phyloP scores from a whole-genome alignment of 2,797 vertebrate genomes.

The Oreochromis mossambicus region DNA sequence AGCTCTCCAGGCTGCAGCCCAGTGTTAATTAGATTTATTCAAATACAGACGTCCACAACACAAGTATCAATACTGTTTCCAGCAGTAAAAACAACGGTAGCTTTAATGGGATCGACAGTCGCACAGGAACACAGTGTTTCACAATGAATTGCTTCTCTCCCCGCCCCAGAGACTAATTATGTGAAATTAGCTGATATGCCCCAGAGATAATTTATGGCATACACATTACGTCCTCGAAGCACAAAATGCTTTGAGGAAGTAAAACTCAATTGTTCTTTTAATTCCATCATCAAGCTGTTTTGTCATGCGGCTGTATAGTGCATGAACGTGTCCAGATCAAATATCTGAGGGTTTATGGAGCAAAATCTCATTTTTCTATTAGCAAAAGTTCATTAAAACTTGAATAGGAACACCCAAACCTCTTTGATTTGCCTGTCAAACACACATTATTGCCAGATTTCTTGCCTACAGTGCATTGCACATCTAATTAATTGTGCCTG shows the following conservation, averaged over 20 bases:
- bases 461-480: neutral
- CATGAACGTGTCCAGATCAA: neutral
- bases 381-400: neutral
- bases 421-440: conserved; percentile 4
- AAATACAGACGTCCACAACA: neutral
- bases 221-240: neutral
- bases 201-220: neutral
- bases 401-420: neutral
- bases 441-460: conserved; percentile 1
- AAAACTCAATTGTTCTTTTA: neutral
- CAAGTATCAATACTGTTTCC: neutral
- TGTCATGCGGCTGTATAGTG: neutral
- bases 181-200: conserved; percentile 6
- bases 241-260: neutral
- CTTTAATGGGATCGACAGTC: neutral
- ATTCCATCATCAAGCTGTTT: neutral
- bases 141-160: neutral
- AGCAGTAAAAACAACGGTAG: neutral
- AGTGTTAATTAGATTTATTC: conserved; percentile 7
- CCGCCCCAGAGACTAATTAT: neutral
- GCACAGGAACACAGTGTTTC: neutral
- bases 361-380: neutral
- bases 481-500: neutral
- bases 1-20: neutral
- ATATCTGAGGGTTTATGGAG: neutral